Evolutionary conservation across 2,888 invertebrate genomes (phyloP).

Genomic region (Pilophorus perplexus): DNA sequence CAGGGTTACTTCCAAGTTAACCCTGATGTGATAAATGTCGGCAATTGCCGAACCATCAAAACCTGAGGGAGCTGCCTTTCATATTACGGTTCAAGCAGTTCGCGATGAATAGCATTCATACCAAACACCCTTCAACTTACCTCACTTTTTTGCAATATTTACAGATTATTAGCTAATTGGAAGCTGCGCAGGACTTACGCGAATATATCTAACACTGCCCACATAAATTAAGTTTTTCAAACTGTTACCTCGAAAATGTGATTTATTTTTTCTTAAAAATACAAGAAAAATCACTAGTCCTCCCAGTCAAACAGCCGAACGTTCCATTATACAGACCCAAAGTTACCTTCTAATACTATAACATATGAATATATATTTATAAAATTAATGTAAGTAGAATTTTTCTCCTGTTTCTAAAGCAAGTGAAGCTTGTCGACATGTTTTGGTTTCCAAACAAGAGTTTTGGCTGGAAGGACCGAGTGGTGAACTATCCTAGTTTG

Average conservation of each 20-base stretch:
- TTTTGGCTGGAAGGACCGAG: slow-evolving; percentile 37
- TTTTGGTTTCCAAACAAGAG: slow-evolving; percentile 19
- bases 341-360: slow-evolving; percentile 30
- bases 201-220: slow-evolving; percentile 44
- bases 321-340: slow-evolving; percentile 18
- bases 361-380: slow-evolving; percentile 27
- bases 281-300: slow-evolving; percentile 18
- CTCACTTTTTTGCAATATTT: slow-evolving; percentile 37
- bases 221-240: slow-evolving; percentile 44
- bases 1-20: no score
- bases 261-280: slow-evolving; percentile 42
- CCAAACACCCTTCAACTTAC: slow-evolving; percentile 42
- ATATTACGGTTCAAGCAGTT: no score
- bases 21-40: no score
- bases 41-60: no score
- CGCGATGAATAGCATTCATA: slow-evolving; percentile 43
- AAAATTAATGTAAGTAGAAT: slow-evolving; percentile 10
- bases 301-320: slow-evolving; percentile 33
- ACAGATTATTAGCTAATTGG: slow-evolving; percentile 6
- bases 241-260: slow-evolving; percentile 47
- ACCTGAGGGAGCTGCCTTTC: no score
- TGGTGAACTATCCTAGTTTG: slow-evolving; percentile 39
- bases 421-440: not conserved
- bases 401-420: slow-evolving; percentile 10
- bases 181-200: slow-evolving; percentile 30